Evolutionary conservation across 2,797 vertebrate species (phyloP), one percentile per base, ranked within the genome.

Genomic region (Notamacropus eugenii): DNA sequence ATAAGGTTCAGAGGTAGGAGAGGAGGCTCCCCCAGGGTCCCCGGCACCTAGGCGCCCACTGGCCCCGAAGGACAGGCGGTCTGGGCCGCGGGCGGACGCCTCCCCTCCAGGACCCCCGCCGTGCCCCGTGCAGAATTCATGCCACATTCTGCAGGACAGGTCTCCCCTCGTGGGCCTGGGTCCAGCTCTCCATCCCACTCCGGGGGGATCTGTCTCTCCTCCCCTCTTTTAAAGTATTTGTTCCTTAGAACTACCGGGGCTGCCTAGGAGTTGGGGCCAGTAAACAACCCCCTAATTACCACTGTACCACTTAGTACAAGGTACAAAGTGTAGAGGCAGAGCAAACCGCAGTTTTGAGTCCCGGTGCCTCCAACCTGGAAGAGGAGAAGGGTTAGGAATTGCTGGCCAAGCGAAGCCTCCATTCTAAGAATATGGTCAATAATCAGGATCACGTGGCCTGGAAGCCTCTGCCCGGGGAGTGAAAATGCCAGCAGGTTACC

Each of bases 361-460:
- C 2, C n/a, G 2, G 67, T 0, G n/a, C n/a, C 19, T 19, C n/a
- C n/a, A 14, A 0, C 62, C 13, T n/a, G 34, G 62, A 4, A 74
- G 5, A 16, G 34, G 31, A 16, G 9, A 59, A 59, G 10, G 58
- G 19, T 8, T 82, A 0, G 9, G n/a, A 24, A 22, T 3, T n/a
- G 4, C 19, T 24, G 67, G 67, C 67, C n/a, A 3, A 46, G n/a
- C 19, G 0, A 46, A 82, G 67, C 24, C 19, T 46, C 59, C 10
- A 0, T 46, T 2, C 2, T 40, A 16, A 6, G n/a, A n/a, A 5
- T 19, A 29, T 5, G 5, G n/a, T n/a, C 34, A n/a, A 0, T 40
- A 6, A 40, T 16, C 62, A 57, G 5, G 22, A 57, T 57, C 22
- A 27, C 5, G 22, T 28, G 57, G n/a, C 59, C 34, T 14, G 29